Percentiles rank a stretch among this genome's conserved stretches.
Evolutionary conservation across 1,140 invertebrate species (phyloP).

Genomic region (Caenorhabditis brenneri): DNA sequence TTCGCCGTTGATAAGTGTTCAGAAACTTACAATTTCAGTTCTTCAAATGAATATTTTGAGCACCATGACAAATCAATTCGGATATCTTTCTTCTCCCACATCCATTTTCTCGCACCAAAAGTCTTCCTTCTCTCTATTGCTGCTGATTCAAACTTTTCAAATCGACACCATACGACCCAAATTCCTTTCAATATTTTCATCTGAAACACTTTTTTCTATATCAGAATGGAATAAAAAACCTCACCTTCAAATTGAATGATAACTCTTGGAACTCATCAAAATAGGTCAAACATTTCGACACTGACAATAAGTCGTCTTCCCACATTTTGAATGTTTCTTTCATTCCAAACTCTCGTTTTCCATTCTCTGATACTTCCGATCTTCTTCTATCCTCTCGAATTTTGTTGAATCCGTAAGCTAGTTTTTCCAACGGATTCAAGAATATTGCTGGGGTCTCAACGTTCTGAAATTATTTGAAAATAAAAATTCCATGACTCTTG

Average conservation of each 20-base stretch:
- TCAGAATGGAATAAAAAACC: too few relatives aligned
- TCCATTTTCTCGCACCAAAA: not conserved
- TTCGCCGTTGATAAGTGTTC: not conserved
- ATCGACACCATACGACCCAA: not conserved
- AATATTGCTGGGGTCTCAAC: not conserved
- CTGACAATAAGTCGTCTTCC: not conserved
- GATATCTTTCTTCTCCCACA: not conserved
- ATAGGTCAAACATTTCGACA: not conserved
- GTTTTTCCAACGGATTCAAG: not conserved
- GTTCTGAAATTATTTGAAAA: too few relatives aligned
- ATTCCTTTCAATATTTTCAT: not conserved
- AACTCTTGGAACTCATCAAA: not conserved
- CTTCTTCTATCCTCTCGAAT: not conserved
- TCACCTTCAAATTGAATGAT: not conserved
- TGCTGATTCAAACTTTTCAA: not conserved
- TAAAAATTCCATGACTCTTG: too few relatives aligned
- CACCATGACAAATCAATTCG: not conserved
- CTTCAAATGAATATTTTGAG: not conserved
- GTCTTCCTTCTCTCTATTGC: not conserved
- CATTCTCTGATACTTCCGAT: not conserved
- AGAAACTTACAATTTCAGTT: not conserved
- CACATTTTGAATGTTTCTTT: not conserved
- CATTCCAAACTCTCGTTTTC: not conserved
- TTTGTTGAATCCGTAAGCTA: not conserved
- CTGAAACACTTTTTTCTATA: too few relatives aligned